These are phyloP conservation scores for Heliconius himera DNA, from an alignment of 1,140 invertebrate genomes.

Conservation along the genomic window DNA sequence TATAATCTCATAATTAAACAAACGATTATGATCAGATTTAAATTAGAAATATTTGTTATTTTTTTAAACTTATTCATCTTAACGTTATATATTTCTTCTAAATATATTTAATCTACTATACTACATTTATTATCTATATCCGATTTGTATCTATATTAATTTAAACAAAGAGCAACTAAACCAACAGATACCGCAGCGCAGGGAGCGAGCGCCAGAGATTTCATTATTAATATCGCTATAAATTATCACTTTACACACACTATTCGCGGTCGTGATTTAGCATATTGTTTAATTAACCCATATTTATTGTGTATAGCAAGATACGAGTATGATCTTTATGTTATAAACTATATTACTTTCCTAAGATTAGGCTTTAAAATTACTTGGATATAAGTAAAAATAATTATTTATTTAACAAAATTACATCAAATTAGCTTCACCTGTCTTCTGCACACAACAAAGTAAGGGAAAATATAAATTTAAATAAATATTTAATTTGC, in stretches of 20 bases:
- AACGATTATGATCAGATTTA: too few species aligned
- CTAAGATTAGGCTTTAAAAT: not conserved
- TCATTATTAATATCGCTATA: not conserved
- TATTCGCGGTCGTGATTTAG: not conserved
- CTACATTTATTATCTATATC: not conserved
- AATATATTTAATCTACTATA: too few species aligned
- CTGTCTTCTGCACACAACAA: too few species aligned
- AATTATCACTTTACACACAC: not conserved
- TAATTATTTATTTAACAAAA: too few species aligned
- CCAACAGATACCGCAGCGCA: not conserved
- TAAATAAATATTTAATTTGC: too few species aligned
- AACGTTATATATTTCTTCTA: too few species aligned
- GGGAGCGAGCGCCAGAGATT: not conserved
- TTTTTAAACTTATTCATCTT: too few species aligned
- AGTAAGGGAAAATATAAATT: too few species aligned
- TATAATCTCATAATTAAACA: too few species aligned
- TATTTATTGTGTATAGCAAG: not conserved
- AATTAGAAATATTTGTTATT: too few species aligned
- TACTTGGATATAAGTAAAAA: too few species aligned
- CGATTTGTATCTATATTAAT: not conserved
- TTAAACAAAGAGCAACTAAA: not conserved
- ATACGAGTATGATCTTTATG: not conserved
- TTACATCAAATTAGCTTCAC: too few species aligned
- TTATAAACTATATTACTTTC: not conserved
- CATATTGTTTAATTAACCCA: not conserved